Evolutionary conservation across 2,113 vertebrate species (phyloP), one percentile per base, ranked within the genome.

Genomic region (Naja naja): DNA sequence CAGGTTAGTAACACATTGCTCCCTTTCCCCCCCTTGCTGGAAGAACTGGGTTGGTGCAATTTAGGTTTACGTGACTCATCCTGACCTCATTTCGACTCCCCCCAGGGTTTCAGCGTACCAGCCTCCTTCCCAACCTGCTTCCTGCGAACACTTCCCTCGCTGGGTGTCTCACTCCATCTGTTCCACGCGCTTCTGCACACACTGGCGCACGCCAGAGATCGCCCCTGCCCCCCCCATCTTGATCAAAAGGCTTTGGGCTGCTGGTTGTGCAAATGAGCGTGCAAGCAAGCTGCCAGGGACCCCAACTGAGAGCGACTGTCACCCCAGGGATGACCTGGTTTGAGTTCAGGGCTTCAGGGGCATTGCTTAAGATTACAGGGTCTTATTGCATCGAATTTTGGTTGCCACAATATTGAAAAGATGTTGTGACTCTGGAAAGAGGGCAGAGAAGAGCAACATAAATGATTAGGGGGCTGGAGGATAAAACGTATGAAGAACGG

Each of bases 91-190:
- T 92, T 87, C 52, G 11, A 25, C 91, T 39, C 18, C 58, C 39
- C 52, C 6, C 87, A 45, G 52, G 12, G 10, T n/a, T 45, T 30
- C 43, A 96, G 39, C 18, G 25, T 89, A 56, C 91, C 91, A 89
- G 52, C 87, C 64, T 89, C 49, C 34, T 53, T 56, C 52, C 91
- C 91, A 85, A 45, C 53, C 55, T 81, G 87, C 91, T 69, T 47
- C 91, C 54, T 92, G 64, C 23, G 45, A 92, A 92, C 81, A 55
- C 49, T 52, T 56, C 39, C 53, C 86, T 92, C 81, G 23, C 91
- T 85, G 52, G n/a, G 87, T 56, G 60, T 34, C 91, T 92, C 34
- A n/a, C 81, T 89, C 87, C 91, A 85, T 92, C 91, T 92, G 87
- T 56, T 89, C 64, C 87, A 85, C 27, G 25, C 23, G 52, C 87